Conservation (phyloP, 2,797 vertebrate genomes). For the Phrynocephalus guinanensis region DNA sequence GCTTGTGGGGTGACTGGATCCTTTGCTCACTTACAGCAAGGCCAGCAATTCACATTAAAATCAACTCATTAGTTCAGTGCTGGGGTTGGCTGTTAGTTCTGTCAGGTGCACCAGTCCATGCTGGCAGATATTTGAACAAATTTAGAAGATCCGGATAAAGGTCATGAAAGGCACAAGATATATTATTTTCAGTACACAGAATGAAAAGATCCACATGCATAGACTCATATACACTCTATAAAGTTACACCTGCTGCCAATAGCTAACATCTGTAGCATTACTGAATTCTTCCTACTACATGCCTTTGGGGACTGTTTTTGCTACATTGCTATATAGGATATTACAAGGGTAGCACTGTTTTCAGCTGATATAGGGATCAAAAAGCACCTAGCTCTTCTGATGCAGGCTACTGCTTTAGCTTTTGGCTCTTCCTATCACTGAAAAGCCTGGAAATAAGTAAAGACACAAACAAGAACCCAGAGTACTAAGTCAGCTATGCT, state of each 20-base stretch:
- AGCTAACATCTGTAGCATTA: not conserved
- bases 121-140: not conserved
- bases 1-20: not conserved
- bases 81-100: not conserved
- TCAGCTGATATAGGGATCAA: not conserved
- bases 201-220: not conserved
- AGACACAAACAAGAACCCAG: not conserved
- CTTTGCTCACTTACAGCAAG: not conserved
- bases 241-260: conserved; percentile 2
- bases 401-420: not conserved
- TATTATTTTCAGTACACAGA: not conserved
- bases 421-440: not conserved
- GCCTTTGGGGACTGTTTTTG: not conserved
- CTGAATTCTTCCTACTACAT: not conserved
- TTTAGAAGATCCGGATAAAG: not conserved
- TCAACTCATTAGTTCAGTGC: not conserved
- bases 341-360: not conserved
- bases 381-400: not conserved
- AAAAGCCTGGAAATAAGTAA: not conserved
- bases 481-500: conserved; percentile 12
- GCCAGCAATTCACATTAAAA: not conserved
- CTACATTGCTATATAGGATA: not conserved
- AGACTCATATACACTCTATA: not conserved
- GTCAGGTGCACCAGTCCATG: not conserved
- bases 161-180: not conserved